These are phyloP conservation scores for Mythimna lalbum DNA, from an alignment of 2,888 invertebrate species.

Conservation along the genomic window DNA sequence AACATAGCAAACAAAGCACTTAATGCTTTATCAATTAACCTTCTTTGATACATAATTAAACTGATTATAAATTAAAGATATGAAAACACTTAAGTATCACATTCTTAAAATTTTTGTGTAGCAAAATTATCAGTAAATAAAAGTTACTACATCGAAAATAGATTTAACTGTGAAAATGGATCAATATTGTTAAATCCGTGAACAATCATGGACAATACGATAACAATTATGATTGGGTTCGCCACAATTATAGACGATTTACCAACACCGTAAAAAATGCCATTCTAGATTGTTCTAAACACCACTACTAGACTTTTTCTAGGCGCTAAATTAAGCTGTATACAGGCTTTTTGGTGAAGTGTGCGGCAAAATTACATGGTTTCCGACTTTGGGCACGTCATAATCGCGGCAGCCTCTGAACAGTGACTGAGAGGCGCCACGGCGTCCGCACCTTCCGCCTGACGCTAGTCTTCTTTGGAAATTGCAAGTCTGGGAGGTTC, in stretches of 20 bases:
- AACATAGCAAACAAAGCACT: slow-evolving; percentile 22
- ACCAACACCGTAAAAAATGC: background rate
- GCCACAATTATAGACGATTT: background rate
- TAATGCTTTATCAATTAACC: slow-evolving; percentile 33
- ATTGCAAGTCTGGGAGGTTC: too few species aligned
- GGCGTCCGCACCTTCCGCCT: too few species aligned
- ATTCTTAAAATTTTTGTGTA: background rate
- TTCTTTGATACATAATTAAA: background rate
- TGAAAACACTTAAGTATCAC: background rate
- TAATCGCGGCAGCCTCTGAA: too few species aligned
- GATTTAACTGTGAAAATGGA: background rate
- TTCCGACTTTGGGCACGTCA: too few species aligned
- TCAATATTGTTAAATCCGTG: background rate
- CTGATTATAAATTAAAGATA: slow-evolving; percentile 23
- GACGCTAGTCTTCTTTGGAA: too few species aligned
- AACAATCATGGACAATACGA: background rate
- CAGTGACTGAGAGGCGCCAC: too few species aligned
- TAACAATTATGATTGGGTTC: background rate
- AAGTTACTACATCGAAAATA: background rate
- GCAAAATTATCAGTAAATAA: background rate
- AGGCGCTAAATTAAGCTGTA: too few species aligned
- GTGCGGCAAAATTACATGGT: too few species aligned
- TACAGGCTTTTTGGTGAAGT: too few species aligned
- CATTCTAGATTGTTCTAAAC: background rate
- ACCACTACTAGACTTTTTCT: too few species aligned